These are phyloP conservation scores for Pseudoatta argentina DNA, from an alignment of 1,140 invertebrate species.

Conservation along the genomic window DNA sequence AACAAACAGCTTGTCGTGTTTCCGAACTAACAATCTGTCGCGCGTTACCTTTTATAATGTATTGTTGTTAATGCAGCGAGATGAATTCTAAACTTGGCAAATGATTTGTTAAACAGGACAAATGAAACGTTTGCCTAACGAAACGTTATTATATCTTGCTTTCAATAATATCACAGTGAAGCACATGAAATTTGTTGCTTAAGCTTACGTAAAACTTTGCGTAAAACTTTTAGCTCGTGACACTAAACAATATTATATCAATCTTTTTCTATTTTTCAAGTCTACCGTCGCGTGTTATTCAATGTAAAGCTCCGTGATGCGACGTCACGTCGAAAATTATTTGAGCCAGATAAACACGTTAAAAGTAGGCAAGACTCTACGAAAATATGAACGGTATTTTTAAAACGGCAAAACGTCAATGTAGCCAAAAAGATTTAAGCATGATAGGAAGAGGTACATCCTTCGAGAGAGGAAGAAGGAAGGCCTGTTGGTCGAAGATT, in stretches of 20 bases:
- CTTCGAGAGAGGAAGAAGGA: background rate
- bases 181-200: background rate
- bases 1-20: slow-evolving; percentile 12
- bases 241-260: slow-evolving; percentile 14
- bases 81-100: background rate
- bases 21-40: slow-evolving; percentile 32
- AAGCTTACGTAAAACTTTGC: background rate
- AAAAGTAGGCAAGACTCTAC: slow-evolving; percentile 25
- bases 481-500: slow-evolving; percentile 25
- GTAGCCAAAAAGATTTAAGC: background rate
- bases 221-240: slow-evolving; percentile 4
- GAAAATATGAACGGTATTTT: slow-evolving; percentile 22
- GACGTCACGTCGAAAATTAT: slow-evolving; percentile 24
- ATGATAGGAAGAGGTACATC: background rate
- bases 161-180: too few relatives aligned
- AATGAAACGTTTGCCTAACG: background rate
- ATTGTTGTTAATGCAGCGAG: background rate
- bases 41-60: background rate
- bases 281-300: slow-evolving; percentile 4
- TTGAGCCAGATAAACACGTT: slow-evolving; percentile 40
- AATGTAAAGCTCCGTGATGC: slow-evolving; percentile 22
- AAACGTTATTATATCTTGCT: slow-evolving; percentile 24
- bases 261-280: slow-evolving; percentile 24
- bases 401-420: slow-evolving; percentile 5
- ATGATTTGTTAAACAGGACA: slow-evolving; percentile 5